Evolutionary conservation across 1,140 invertebrate genomes (phyloP).

Genomic region (Aphelinus certus): DNA sequence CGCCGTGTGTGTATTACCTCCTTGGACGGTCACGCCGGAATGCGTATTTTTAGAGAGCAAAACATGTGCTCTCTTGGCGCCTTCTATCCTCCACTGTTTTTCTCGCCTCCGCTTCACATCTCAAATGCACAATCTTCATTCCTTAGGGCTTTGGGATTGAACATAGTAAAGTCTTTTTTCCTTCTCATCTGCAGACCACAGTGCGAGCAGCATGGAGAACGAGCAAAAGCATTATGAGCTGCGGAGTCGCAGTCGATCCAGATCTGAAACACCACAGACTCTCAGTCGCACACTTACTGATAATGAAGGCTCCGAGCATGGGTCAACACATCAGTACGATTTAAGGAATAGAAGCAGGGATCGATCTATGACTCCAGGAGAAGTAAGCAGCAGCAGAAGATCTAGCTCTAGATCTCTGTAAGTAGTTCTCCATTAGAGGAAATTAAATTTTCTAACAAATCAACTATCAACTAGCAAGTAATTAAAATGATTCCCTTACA

Average conservation of each 20-base stretch:
- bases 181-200: not conserved
- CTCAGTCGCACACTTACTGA: constrained; percentile 43
- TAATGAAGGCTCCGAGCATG: constrained; percentile 46
- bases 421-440: constrained; percentile 19
- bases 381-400: constrained; percentile 51
- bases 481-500: too few relatives aligned
- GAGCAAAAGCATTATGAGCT: constrained; percentile 58
- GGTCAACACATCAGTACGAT: constrained; percentile 50
- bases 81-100: not conserved
- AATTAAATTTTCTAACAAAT: too few relatives aligned
- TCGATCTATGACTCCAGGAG: constrained; percentile 58
- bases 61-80: not conserved
- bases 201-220: constrained; percentile 53
- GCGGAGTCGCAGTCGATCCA: constrained; percentile 59
- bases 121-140: too few relatives aligned
- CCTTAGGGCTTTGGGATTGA: too few relatives aligned
- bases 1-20: constrained; percentile 6
- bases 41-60: constrained; percentile 21
- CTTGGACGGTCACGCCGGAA: constrained; percentile 10
- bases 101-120: too few relatives aligned
- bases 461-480: too few relatives aligned
- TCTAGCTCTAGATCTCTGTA: constrained; percentile 53
- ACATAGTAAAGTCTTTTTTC: too few relatives aligned
- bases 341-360: constrained; percentile 56
- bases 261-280: constrained; percentile 59